Evolutionary conservation across 2,888 invertebrate genomes (phyloP).

Genomic region (Philereme vetulata): DNA sequence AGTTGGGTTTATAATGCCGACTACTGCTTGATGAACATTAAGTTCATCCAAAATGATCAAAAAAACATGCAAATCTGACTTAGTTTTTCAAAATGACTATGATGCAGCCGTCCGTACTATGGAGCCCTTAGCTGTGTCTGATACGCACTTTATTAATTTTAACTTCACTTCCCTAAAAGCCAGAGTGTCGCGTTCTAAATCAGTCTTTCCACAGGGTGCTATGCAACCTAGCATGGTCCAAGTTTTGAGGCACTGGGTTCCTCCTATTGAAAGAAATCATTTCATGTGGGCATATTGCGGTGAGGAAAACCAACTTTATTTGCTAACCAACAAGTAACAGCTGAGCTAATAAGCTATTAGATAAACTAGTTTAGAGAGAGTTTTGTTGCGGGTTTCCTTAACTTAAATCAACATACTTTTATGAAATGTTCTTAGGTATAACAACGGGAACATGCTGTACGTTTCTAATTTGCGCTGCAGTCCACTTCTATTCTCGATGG

Average conservation of each 20-base stretch:
- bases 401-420: not conserved
- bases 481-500: conserved; percentile 86
- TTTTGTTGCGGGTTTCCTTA: not conserved
- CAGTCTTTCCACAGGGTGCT: conserved; percentile 59
- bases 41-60: too few species aligned
- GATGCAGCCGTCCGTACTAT: too few species aligned
- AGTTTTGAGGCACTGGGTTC: conserved; percentile 73
- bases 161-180: not conserved
- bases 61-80: too few species aligned
- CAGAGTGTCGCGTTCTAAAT: not conserved
- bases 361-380: too few species aligned
- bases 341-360: too few species aligned
- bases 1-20: too few species aligned
- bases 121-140: too few species aligned
- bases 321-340: too few species aligned
- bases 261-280: conserved; percentile 74
- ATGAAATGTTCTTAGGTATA: conserved; percentile 52
- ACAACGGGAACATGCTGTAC: conserved; percentile 86
- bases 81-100: too few species aligned
- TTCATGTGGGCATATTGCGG: conserved; percentile 81
- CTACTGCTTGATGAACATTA: too few species aligned
- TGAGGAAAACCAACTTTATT: conserved; percentile 42
- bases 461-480: conserved; percentile 85
- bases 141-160: too few species aligned
- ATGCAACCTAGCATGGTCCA: conserved; percentile 80